Evolutionary conservation across 1,140 invertebrate genomes (phyloP).

Genomic region (Vollenhovia emeryi): DNA sequence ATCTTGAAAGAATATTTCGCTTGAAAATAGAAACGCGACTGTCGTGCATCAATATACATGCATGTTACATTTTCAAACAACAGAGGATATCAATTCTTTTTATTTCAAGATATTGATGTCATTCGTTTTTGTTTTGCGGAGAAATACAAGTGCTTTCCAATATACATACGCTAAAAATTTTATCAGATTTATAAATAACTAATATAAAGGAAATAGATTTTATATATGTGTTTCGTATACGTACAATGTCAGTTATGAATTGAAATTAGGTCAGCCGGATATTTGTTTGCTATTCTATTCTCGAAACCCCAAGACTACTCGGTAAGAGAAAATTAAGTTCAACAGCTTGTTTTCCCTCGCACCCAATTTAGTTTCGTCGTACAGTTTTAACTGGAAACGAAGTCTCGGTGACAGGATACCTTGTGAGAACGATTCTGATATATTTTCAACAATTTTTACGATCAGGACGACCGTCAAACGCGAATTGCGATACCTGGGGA

Average conservation of each 20-base stretch:
- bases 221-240: too few species aligned
- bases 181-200: not conserved
- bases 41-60: not conserved
- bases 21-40: not conserved
- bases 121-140: not conserved
- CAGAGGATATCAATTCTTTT: not conserved
- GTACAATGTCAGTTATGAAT: not conserved
- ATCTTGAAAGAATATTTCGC: not conserved
- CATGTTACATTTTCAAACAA: constrained; percentile 10
- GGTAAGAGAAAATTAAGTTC: not conserved
- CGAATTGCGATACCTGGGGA: constrained; percentile 12
- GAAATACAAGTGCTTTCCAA: not conserved
- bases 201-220: not conserved
- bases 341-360: not conserved
- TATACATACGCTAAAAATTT: not conserved
- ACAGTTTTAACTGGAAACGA: not conserved
- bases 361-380: not conserved
- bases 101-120: not conserved
- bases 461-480: constrained; percentile 62
- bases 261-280: not conserved
- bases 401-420: not conserved
- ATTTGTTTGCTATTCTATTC: not conserved
- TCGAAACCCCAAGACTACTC: not conserved
- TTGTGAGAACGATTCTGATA: constrained; percentile 33
- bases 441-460: constrained; percentile 59